Conservation (phyloP, 37 sponge, comb jelly and placozoan species). For the Dysidea cf. avara region DNA sequence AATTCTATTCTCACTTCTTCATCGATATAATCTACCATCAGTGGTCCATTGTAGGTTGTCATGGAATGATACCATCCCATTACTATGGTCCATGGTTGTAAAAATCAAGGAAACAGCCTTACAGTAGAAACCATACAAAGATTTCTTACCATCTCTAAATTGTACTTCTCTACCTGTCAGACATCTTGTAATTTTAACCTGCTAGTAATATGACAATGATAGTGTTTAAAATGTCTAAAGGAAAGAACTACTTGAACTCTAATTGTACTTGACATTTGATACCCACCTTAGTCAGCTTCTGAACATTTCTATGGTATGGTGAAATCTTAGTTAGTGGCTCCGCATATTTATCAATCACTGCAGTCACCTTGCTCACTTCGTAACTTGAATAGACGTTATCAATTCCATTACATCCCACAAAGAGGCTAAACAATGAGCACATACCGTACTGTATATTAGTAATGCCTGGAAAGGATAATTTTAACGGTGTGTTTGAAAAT, state of each 20-base stretch:
- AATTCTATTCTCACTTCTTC: conserved; percentile 55
- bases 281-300: conserved; percentile 81
- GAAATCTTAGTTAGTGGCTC: conserved; percentile 60
- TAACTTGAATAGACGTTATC: conserved; percentile 43
- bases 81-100: conserved; percentile 81
- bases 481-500: too few relatives aligned
- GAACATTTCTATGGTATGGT: conserved; percentile 52
- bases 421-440: conserved; percentile 50
- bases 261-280: background rate
- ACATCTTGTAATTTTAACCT: conserved; percentile 52
- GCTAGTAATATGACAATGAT: conserved; percentile 59
- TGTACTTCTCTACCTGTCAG: conserved; percentile 82
- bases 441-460: background rate
- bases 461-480: background rate
- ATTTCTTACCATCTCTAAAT: conserved; percentile 87
- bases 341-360: conserved; percentile 40
- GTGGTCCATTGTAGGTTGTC: conserved; percentile 61
- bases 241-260: background rate
- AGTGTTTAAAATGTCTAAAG: conserved; percentile 84
- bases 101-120: conserved; percentile 46
- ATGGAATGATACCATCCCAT: conserved; percentile 80
- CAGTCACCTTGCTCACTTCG: conserved; percentile 24
- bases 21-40: conserved; percentile 51
- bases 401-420: conserved; percentile 65
- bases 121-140: too few relatives aligned